Conservation (phyloP, 2,888 invertebrate species). For the Fragum sueziense region DNA sequence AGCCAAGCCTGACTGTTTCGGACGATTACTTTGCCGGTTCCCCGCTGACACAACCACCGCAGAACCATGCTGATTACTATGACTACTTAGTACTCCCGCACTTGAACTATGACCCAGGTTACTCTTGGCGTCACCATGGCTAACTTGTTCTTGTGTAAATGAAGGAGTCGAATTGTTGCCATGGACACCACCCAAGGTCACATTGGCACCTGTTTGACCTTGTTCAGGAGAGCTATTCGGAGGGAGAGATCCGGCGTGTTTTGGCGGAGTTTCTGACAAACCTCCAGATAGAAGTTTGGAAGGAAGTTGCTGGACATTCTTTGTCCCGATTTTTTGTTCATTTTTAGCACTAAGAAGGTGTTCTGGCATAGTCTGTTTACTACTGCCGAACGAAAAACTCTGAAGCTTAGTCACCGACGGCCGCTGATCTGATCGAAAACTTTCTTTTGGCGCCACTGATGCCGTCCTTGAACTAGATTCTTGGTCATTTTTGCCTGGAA, state of each 20-base stretch:
- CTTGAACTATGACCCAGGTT: constrained; percentile 53
- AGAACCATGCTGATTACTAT: constrained; percentile 42
- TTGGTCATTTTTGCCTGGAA: constrained; percentile 52
- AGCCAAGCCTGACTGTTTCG: constrained; percentile 57
- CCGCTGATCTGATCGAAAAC: constrained; percentile 46
- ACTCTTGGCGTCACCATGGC: neutral
- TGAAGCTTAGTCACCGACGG: constrained; percentile 48
- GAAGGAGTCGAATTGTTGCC: constrained; percentile 45
- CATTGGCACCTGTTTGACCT: constrained; percentile 24
- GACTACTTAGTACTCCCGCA: constrained; percentile 39
- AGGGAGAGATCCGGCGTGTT: constrained; percentile 17
- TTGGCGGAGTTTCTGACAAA: constrained; percentile 34
- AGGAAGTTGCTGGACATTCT: constrained; percentile 93
- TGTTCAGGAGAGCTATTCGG: constrained; percentile 38
- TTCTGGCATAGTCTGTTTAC: constrained; percentile 84
- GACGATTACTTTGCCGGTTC: constrained; percentile 53
- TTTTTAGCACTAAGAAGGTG: constrained; percentile 91
- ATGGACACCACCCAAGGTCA: constrained; percentile 24
- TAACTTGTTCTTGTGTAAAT: constrained; percentile 24
- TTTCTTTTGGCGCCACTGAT: constrained; percentile 36
- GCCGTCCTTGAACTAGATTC: constrained; percentile 28
- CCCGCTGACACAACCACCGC: constrained; percentile 41
- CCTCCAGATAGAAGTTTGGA: constrained; percentile 89
- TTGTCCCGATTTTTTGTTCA: constrained; percentile 87
- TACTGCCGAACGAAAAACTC: constrained; percentile 54